Evolutionary conservation across 2,888 invertebrate genomes (phyloP).

Genomic region (Taenaris catops): DNA sequence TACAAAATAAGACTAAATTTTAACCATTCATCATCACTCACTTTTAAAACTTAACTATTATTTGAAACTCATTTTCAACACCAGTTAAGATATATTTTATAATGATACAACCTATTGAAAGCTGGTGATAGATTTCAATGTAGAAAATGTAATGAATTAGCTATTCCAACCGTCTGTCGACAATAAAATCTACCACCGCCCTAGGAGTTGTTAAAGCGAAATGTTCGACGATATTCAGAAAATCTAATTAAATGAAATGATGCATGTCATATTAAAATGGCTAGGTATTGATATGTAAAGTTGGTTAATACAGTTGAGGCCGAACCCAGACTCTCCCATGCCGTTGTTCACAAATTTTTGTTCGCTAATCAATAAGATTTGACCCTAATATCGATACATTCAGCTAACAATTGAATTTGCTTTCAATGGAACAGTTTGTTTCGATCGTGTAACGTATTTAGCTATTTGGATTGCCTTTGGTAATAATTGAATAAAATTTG

Average conservation of each 20-base stretch:
- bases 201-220: too few species aligned
- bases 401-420: slow-evolving; percentile 47
- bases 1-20: too few species aligned
- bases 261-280: slow-evolving; percentile 74
- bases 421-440: slow-evolving; percentile 39
- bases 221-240: slow-evolving; percentile 48
- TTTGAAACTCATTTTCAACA: too few species aligned
- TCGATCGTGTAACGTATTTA: slow-evolving; percentile 5
- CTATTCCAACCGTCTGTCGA: too few species aligned
- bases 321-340: slow-evolving; percentile 59
- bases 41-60: too few species aligned
- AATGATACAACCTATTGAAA: too few species aligned
- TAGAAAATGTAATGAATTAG: too few species aligned
- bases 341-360: slow-evolving; percentile 59
- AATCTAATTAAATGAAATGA: slow-evolving; percentile 74
- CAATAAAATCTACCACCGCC: too few species aligned
- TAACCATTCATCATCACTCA: too few species aligned
- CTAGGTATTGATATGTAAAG: slow-evolving; percentile 76
- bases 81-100: too few species aligned
- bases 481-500: too few species aligned
- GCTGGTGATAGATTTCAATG: too few species aligned
- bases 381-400: slow-evolving; percentile 64
- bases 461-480: neutral
- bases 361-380: slow-evolving; percentile 66
- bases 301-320: slow-evolving; percentile 51